Base-by-base conservation (phyloP, 2,797 vertebrate genomes). In the Alectoris magna region DNA sequence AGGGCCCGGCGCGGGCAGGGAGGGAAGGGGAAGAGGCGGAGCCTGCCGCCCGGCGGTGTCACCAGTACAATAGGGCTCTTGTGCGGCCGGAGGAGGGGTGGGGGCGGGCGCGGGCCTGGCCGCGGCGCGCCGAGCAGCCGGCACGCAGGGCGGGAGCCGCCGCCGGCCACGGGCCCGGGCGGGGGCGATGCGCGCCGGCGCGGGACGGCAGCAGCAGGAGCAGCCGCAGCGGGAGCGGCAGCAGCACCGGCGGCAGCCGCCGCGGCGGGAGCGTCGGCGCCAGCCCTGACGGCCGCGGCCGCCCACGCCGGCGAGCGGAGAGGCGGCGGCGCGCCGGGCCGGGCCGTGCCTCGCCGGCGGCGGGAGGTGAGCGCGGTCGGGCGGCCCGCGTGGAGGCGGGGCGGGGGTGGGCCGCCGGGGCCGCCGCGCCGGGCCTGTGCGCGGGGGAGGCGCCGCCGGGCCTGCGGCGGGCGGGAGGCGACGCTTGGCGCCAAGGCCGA, bases 61-160 rank as follows among this genome's bases (percentile, higher is more conserved):
- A 97, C 97, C 97, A 97, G 98, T 99, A 99, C 99, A 99, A 99
- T 99, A 99, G 99, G 97, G 98, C 98, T 98, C 98, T 98, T 98
- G 98, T 99, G 98, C 97, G 93, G 98, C 97, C 27, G 68, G 29
- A 24, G 51, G 27, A 76, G 77, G 49, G 41, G 69, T 14, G 84
- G 95, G 74, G 41, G 84, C 71, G 43, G 77, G 82, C 58, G 81
- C 76, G 70, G 89, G 94, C 71, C 73, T 48, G 85, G 92, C 84
- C 55, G 91, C 76, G 43, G 88, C 62, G 84, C 79, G 91, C 51
- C 72, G 96, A 91, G 85, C 87, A 93, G 92, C 93, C 94, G 96
- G 94, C 95, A 88, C 84, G 81, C 73, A 87, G 84, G 88, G 95
- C 91, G 87, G 93, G 87, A 83, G 73, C 70, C 74, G 76, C 69